Percentiles rank a stretch among this genome's conserved stretches.
Evolutionary conservation across 2,888 invertebrate genomes (phyloP).

Genomic region (Erebia epiphron): DNA sequence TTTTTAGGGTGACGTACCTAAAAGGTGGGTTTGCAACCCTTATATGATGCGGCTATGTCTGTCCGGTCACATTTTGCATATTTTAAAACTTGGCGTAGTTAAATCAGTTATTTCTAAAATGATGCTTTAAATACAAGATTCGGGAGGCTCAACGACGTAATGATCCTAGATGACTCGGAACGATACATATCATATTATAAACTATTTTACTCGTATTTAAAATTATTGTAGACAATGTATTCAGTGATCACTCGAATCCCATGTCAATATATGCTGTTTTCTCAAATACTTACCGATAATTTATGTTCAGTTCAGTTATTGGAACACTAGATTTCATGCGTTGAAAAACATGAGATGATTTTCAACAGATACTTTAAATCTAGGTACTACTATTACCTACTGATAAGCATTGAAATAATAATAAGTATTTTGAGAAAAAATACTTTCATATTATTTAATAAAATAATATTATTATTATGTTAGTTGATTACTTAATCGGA

Average conservation of each 20-base stretch:
- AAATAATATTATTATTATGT: not conserved
- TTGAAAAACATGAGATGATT: not conserved
- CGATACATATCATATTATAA: slow-evolving; percentile 62
- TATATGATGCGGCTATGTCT: not conserved
- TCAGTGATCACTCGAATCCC: slow-evolving; percentile 42
- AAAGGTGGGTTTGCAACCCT: too few species aligned
- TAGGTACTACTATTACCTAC: not conserved
- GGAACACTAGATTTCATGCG: not conserved
- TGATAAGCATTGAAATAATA: too few species aligned
- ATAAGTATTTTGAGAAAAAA: too few species aligned
- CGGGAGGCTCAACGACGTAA: not conserved
- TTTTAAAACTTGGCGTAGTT: not conserved
- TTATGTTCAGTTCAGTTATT: not conserved
- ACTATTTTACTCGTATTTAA: slow-evolving; percentile 44
- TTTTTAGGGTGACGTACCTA: too few species aligned
- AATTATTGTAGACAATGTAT: slow-evolving; percentile 42
- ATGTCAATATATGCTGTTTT: slow-evolving; percentile 38
- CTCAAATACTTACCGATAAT: slow-evolving; percentile 17
- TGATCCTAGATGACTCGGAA: slow-evolving; percentile 46
- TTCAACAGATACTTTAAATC: not conserved
- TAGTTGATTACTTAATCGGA: not conserved
- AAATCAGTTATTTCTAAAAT: not conserved
- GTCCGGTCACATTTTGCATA: not conserved
- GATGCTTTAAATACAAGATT: not conserved
- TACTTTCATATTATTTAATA: too few species aligned